Base-by-base conservation (phyloP, 2,888 invertebrate species). In the Thera britannica region DNA sequence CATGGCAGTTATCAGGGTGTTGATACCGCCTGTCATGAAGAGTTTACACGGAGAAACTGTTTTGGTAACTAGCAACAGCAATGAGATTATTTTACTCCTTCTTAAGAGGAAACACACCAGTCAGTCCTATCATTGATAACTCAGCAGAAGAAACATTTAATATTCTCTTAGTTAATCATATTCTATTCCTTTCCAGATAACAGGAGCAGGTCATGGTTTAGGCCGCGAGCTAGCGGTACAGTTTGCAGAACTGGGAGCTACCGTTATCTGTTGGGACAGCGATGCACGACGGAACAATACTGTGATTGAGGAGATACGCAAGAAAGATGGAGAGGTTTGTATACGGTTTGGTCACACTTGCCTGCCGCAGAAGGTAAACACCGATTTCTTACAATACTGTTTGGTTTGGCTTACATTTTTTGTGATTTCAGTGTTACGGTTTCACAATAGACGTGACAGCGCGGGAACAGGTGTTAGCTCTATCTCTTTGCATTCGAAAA, bases 221-320 rank as follows among this genome's bases (percentile, higher is more conserved):
- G 93, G 93, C 3, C 84, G 93, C 0, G 93, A 93, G 78, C 77
- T 93, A 64, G 93, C 93, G 0, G 77, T 93, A 3, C 93, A 93
- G 75, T 83, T 92, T 11, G 92, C 93, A 0, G 93, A 93, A 11
- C 81, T 90, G 0, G 93, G 93, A 0, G 93, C 93, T 1, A 93
- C 92, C 0, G 90, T 93, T 2, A 85, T 93, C 6, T 93, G 93
- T 74, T 93, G 93, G 93, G 93, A 93, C 75, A 87, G 78, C 51
- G 90, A 93, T 71, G 76, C 82, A 3, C 76, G 84, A 2, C 78
- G 88, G 35, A 93, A 90, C 77, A 85, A 87, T 61, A 85, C 90
- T 0, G 85, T 93, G 11, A 87, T 93, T 23, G 85, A 89, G 7
- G 91, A 92, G 68, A 93, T 93, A 67, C 83, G 88, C 3, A 85